Evolutionary conservation across 2,888 invertebrate species (phyloP), one percentile per base, ranked within the genome.

Genomic region (Cantharis nigra): DNA sequence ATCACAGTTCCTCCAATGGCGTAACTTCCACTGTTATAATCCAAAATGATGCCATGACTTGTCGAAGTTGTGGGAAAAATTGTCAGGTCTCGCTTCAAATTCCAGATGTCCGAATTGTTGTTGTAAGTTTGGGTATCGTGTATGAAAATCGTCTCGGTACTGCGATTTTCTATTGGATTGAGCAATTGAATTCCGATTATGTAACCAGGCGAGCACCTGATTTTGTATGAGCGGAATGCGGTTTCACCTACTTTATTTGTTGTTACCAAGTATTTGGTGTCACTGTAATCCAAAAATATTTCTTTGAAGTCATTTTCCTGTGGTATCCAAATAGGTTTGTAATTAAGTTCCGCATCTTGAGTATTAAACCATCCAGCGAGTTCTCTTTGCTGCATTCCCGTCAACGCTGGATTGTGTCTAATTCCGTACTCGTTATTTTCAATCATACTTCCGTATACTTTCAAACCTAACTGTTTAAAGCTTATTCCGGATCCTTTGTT

Each of bases 341-440:
- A 96, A 83, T 93, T 92, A 0, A 92, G 91, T 84, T 95, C 94
- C 80, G 94, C 94, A 33, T 94, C 92, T 28, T 89, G 89, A 85
- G 93, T 91, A 81, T 92, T 91, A 84, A 97, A 96, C 98, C 98
- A 98, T 7, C 97, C 97, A 0, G 97, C 95, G 71, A 98, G 91
- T 90, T 98, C 98, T 85, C 96, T 91, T 88, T 98, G 98, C 85
- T 97, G 95, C 2, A 93, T 88, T 1, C 94, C 93, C 1, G 95
- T 93, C 78, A 98, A 90, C 63, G 94, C 95, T 0, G 98, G 97
- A 88, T 99, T 95, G 85, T 98, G 99, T 73, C 95, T 93, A 80
- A 99, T 94, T 0, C 99, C 99, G 63, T 97, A 95, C 74, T 94
- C 91, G 87, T 98, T 99, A 80, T 95, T 94, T 86, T 95, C 94